Base-by-base conservation (phyloP, 2,797 vertebrate genomes). In the Cynopterus sphinx region DNA sequence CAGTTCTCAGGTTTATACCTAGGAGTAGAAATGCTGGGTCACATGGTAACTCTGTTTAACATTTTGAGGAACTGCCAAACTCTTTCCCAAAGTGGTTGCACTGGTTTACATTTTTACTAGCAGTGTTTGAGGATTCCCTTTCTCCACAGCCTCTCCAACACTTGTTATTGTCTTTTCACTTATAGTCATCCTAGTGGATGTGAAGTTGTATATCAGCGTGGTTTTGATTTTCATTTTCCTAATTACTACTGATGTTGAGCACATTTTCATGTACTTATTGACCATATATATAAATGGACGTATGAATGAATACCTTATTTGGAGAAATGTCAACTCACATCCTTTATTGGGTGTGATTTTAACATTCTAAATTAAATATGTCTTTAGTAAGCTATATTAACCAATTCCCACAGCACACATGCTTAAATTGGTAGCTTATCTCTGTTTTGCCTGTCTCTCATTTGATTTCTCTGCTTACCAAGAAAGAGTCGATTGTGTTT, bases 191-290 rank as follows among this genome's bases (percentile, higher is more conserved):
- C 49, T 43, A 41, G 57, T 87, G 82, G 53, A 15, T 71, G 46
- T 81, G 79, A 86, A 82, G 49, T 68, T 89, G 24, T 61, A 4
- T 59, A 68, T 91, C 28, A 71, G 0, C 49, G 36, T 68, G 71
- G 12, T 87, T 95, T 95, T 73, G 77, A 93, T 87, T 87, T 90
- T n/a, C 28, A 75, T 95, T 92, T 95, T 59, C 17, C 53, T 83
- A 41, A 33, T 46, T 51, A 46, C 57, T 82, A 36, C n/a, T 71
- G 61, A 84, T 26, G 7, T 77, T 57, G 91, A 88, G 17, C 73
- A 83, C 65, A 63, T 94, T 79, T 91, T 86, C 31, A 26, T 87
- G 26, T 86, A 75, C 28, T 68, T 86, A 67, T 49, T 17, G 17
- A 26, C 84, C 21, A 41, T 55, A 73, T 92, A 41, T 55, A 73